A percentile compares a stretch with the other conserved stretches of the same genome.
Conservation (phyloP, 2,113 vertebrate species). For the Barnardius zonarius region DNA sequence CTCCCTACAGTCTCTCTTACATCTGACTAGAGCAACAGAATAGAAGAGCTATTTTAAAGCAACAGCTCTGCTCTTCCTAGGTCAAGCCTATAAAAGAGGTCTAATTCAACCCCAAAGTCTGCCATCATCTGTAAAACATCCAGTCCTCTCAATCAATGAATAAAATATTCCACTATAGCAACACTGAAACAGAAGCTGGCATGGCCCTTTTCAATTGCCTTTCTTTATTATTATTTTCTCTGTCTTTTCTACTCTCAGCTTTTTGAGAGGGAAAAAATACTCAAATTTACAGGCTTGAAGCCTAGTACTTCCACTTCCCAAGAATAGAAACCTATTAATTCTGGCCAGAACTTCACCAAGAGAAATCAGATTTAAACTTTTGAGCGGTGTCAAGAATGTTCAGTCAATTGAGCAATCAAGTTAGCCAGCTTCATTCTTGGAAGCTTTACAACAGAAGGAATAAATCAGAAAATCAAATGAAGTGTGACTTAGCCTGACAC, state of each 20-base stretch:
- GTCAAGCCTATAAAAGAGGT: not conserved
- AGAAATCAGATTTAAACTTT: conserved; percentile 13
- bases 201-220: not conserved
- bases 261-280: not conserved
- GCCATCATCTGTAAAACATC: not conserved
- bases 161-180: not conserved
- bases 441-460: conserved; percentile 34
- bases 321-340: conserved; percentile 2
- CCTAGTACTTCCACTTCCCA: not conserved
- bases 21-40: not conserved
- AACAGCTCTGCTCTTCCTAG: not conserved
- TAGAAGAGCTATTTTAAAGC: not conserved
- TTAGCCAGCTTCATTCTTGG: not conserved
- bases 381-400: conserved; percentile 20
- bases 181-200: not conserved
- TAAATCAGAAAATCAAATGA: conserved; percentile 18
- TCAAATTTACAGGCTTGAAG: not conserved
- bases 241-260: not conserved
- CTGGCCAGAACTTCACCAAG: not conserved
- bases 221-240: not conserved
- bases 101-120: not conserved
- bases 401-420: not conserved
- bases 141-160: not conserved
- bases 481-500: not conserved
- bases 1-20: not conserved